Conservation (phyloP, 2,113 vertebrate genomes). For the Symphodus melops region DNA sequence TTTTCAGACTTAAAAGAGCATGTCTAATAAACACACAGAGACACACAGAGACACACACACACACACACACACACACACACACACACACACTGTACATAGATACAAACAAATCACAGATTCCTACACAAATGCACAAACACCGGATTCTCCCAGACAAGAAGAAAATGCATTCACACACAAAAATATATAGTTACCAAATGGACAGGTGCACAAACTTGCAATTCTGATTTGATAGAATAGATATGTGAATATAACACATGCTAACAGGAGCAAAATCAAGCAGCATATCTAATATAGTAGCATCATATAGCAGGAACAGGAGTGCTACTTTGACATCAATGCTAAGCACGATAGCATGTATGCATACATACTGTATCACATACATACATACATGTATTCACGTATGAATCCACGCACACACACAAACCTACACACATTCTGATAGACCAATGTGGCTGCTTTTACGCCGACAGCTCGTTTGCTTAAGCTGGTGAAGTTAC, state of each 20-base stretch:
- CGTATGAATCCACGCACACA: no score
- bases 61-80: background rate
- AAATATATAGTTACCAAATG: constrained; percentile 34
- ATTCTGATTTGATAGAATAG: constrained; percentile 7
- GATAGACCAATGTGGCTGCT: constrained; percentile 37
- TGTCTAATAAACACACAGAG: background rate
- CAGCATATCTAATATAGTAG: background rate
- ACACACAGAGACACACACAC: constrained; percentile 24
- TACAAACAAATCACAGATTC: background rate
- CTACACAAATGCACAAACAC: constrained; percentile 1
- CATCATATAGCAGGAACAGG: background rate
- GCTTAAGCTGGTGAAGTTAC: constrained; percentile 33
- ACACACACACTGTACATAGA: constrained; percentile 1
- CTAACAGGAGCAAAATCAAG: background rate
- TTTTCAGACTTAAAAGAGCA: background rate
- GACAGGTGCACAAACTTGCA: background rate
- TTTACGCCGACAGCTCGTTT: constrained; percentile 37
- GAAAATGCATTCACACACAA: constrained; percentile 5
- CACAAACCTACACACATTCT: constrained; percentile 6
- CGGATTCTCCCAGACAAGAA: background rate
- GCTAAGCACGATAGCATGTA: background rate
- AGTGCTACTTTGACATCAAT: background rate
- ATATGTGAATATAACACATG: constrained; percentile 3
- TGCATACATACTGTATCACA: no score
- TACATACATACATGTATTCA: no score